These are phyloP conservation scores for Tachystola acroxantha DNA, from an alignment of 2,888 invertebrate genomes.

Conservation along the genomic window DNA sequence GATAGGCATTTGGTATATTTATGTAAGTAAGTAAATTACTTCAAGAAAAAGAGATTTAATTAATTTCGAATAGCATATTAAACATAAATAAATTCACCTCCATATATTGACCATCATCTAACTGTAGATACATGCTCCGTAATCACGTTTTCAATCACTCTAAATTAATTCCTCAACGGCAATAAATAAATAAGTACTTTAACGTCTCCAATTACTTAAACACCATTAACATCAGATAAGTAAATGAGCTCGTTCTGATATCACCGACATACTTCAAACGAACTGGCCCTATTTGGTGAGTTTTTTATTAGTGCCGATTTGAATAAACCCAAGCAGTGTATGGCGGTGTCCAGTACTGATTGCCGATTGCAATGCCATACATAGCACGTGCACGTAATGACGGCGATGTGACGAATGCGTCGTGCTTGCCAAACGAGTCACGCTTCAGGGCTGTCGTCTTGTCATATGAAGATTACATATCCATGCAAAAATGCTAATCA, in stretches of 20 bases:
- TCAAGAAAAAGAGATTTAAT: no score
- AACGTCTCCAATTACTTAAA: conserved; percentile 1
- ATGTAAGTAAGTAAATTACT: no score
- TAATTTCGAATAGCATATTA: no score
- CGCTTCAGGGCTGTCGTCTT: conserved; percentile 5
- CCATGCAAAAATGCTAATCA: background rate
- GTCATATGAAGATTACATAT: background rate
- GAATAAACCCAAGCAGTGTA: conserved; percentile 41
- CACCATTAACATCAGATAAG: conserved; percentile 5
- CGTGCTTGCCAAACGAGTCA: conserved; percentile 42
- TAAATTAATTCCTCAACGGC: no score
- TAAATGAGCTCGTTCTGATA: conserved; percentile 34
- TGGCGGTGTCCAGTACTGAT: conserved; percentile 50
- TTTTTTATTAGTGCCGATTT: conserved; percentile 33
- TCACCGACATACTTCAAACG: conserved; percentile 44
- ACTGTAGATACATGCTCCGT: no score
- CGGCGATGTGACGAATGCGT: conserved; percentile 44
- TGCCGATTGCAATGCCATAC: conserved; percentile 39
- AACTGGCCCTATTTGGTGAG: conserved; percentile 34
- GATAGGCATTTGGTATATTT: no score
- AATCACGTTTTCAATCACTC: no score
- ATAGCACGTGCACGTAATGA: conserved; percentile 49
- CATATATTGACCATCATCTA: no score
- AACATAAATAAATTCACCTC: no score
- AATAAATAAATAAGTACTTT: background rate